These are phyloP conservation scores for Anabacerthia variegaticeps DNA, from an alignment of 2,797 vertebrate species.

Conservation along the genomic window DNA sequence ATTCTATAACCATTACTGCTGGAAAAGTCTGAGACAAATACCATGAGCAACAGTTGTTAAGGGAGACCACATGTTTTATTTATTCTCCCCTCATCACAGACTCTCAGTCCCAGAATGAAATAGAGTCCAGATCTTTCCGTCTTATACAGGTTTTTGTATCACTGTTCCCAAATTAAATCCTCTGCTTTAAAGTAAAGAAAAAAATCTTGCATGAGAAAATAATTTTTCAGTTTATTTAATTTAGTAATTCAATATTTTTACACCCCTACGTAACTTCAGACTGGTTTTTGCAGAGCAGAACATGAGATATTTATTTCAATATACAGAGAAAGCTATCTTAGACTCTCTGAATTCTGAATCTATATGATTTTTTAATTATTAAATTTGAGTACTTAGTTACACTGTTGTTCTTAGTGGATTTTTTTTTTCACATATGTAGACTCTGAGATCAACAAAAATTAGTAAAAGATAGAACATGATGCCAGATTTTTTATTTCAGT, in stretches of 20 bases:
- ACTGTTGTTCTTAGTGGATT: fast-evolving
- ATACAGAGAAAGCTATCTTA: not conserved
- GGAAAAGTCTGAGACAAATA: not conserved
- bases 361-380: not conserved
- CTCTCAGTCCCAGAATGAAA: not conserved
- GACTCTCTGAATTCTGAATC: not conserved
- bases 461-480: not conserved
- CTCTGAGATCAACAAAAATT: not conserved
- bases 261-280: not conserved
- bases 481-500: not conserved
- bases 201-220: not conserved
- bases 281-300: fast-evolving
- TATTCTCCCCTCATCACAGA: not conserved
- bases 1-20: not conserved
- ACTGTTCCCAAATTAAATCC: not conserved
- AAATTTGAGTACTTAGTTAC: not conserved
- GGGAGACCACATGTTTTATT: not conserved
- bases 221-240: not conserved
- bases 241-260: not conserved
- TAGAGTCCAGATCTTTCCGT: not conserved
- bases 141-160: not conserved
- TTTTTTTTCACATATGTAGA: not conserved
- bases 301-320: not conserved
- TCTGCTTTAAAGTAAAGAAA: not conserved
- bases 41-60: not conserved